phyloP scores from a whole-genome alignment of 2,888 invertebrate species.

The Synergus gifuensis region DNA sequence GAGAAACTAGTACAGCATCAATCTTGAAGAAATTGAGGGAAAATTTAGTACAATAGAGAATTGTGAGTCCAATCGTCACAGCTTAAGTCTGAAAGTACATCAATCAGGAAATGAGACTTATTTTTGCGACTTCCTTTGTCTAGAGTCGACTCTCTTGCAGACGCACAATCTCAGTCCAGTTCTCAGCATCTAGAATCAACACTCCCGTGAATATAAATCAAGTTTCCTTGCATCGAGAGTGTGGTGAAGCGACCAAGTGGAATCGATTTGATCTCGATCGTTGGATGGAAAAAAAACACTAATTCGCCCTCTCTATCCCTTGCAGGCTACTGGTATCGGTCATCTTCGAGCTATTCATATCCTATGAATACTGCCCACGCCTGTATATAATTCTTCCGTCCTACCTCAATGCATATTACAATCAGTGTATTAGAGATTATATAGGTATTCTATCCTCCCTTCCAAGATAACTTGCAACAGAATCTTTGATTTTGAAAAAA shows the following conservation, averaged over 20 bases:
- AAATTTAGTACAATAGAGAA: neutral
- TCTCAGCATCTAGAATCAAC: neutral
- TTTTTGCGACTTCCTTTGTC: neutral
- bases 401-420: constrained; percentile 47
- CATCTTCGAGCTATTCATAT: constrained; percentile 72
- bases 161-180: neutral
- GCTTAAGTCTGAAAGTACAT: neutral
- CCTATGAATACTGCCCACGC: constrained; percentile 71
- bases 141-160: neutral
- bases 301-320: constrained; percentile 49
- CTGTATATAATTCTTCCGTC: constrained; percentile 60
- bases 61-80: neutral
- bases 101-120: neutral
- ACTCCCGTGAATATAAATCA: constrained; percentile 23
- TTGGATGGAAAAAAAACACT: constrained; percentile 13
- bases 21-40: neutral
- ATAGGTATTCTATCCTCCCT: no score
- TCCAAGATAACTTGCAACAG: no score
- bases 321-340: constrained; percentile 69
- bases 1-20: neutral
- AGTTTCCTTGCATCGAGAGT: constrained; percentile 15
- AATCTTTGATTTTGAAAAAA: no score
- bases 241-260: neutral
- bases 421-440: no score
- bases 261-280: constrained; percentile 13